These are phyloP conservation scores for Saimiri boliviensis DNA, from an alignment of 2,113 vertebrate genomes.

Conservation along the genomic window DNA sequence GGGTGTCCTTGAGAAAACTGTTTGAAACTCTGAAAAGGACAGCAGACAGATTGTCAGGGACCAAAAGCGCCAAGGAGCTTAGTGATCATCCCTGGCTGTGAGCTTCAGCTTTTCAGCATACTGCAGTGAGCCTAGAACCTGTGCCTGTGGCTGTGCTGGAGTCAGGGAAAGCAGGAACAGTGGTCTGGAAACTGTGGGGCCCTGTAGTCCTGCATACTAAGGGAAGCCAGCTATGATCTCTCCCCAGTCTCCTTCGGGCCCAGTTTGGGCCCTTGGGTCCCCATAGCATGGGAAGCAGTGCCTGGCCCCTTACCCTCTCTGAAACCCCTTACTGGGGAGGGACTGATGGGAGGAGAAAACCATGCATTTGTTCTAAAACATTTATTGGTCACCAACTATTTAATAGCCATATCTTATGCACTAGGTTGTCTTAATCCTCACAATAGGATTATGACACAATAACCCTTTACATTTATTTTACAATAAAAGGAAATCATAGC, in stretches of 20 bases:
- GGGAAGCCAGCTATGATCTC: background rate
- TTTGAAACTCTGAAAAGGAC: constrained; percentile 51
- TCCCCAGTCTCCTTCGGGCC: background rate
- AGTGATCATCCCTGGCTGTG: background rate
- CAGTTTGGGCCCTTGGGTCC: background rate
- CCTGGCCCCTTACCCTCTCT: background rate
- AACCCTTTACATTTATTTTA: background rate
- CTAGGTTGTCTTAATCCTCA: background rate
- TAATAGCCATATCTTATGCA: background rate
- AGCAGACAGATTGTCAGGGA: background rate
- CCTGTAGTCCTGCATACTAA: too few relatives aligned
- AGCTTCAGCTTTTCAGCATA: background rate
- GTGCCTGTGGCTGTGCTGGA: accelerated
- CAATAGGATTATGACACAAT: background rate
- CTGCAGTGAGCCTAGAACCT: background rate
- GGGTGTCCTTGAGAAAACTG: constrained; percentile 45
- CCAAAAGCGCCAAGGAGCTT: background rate
- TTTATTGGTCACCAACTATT: background rate
- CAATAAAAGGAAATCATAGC: background rate
- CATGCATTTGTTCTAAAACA: background rate
- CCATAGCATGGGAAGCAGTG: background rate
- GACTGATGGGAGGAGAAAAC: background rate
- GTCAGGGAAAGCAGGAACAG: background rate
- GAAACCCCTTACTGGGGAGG: background rate
- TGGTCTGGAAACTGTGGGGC: background rate